These are phyloP conservation scores for Propsilocerus akamusi DNA, from an alignment of 1,140 invertebrate species.

Conservation along the genomic window DNA sequence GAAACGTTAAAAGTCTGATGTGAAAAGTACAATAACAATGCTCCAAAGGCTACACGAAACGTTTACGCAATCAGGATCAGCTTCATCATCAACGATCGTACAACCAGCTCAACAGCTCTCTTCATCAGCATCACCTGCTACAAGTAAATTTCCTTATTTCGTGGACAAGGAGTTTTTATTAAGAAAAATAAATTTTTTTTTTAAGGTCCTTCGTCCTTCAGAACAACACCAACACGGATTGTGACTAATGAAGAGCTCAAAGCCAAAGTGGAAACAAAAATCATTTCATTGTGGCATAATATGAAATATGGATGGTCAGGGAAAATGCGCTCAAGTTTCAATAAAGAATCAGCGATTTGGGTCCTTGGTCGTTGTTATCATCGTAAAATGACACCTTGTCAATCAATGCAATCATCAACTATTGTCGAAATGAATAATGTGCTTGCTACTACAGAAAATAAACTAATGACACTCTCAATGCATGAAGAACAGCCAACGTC, in stretches of 20 bases:
- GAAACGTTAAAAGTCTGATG: too few relatives aligned
- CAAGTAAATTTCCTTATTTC: too few relatives aligned
- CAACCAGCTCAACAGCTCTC: too few relatives aligned
- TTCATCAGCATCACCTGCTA: too few relatives aligned
- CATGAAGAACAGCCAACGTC: not conserved
- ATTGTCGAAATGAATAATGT: not conserved
- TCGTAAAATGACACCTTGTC: constrained; percentile 40
- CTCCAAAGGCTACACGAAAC: too few relatives aligned
- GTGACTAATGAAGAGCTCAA: constrained; percentile 27
- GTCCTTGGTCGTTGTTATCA: constrained; percentile 65
- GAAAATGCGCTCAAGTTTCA: constrained; percentile 66
- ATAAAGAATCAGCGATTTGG: constrained; percentile 72
- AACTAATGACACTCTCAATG: not conserved
- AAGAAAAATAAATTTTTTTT: too few relatives aligned
- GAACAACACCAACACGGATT: not conserved
- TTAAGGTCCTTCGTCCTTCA: too few relatives aligned
- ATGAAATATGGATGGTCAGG: constrained; percentile 73
- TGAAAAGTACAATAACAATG: too few relatives aligned
- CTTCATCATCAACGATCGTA: too few relatives aligned
- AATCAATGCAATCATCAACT: constrained; percentile 35
- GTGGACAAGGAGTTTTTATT: too few relatives aligned
- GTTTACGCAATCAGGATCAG: too few relatives aligned
- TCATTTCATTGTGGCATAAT: constrained; percentile 78
- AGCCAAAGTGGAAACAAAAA: constrained; percentile 61
- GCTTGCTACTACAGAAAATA: not conserved